Percentiles rank a stretch among this genome's conserved stretches.
Conservation (phyloP, 2,888 invertebrate species). For the Nysson spinosus region DNA sequence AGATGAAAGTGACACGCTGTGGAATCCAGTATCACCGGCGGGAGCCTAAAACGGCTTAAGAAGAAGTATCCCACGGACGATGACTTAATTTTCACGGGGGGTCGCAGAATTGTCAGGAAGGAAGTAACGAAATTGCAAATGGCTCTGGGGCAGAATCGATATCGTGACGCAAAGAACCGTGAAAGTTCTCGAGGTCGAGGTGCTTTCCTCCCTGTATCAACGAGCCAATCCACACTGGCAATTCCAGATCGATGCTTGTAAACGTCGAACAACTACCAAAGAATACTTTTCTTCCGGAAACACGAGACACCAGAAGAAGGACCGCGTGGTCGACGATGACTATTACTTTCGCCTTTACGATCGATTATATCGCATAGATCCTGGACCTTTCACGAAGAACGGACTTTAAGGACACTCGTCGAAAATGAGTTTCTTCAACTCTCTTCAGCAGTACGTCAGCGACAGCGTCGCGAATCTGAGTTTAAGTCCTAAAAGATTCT, state of each 20-base stretch:
- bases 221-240: conserved; percentile 26
- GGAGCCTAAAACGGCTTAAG: conserved; percentile 10
- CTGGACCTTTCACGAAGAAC: neutral
- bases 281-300: conserved; percentile 4
- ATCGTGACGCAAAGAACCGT: conserved; percentile 48
- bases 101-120: conserved; percentile 21
- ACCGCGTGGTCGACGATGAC: too few species aligned
- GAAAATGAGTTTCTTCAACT: conserved; percentile 91
- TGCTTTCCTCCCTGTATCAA: conserved; percentile 33
- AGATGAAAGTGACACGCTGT: conserved; percentile 25
- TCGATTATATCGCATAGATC: conserved; percentile 3
- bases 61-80: conserved; percentile 13
- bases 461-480: conserved; percentile 90
- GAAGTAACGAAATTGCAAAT: conserved; percentile 45
- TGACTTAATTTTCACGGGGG: conserved; percentile 23
- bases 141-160: conserved; percentile 48
- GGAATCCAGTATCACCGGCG: neutral
- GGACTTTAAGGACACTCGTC: neutral
- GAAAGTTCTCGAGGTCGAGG: conserved; percentile 49
- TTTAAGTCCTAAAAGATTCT: conserved; percentile 86
- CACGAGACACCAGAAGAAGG: neutral
- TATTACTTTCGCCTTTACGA: conserved; percentile 3
- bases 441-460: conserved; percentile 90
- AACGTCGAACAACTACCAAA: conserved; percentile 22
- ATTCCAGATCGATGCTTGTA: conserved; percentile 47